Conservation (phyloP, 2,888 invertebrate species). For the Phlogophora meticulosa region DNA sequence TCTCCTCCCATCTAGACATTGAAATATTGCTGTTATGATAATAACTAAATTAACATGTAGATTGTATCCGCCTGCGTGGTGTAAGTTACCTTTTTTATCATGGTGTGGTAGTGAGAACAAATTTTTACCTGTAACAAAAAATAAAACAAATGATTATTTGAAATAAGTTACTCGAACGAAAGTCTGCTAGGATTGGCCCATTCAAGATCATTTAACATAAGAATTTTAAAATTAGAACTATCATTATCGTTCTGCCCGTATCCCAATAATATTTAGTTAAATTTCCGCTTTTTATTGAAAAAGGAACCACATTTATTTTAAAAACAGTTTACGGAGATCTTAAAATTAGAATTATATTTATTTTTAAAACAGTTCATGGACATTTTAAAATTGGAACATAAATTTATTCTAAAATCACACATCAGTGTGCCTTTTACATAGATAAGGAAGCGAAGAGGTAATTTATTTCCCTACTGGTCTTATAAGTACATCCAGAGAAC, state of each 20-base stretch:
- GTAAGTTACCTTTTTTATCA: conserved; percentile 21
- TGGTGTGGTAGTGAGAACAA: neutral
- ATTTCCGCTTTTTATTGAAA: too few relatives aligned
- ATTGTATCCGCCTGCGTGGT: neutral
- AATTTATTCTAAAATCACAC: neutral
- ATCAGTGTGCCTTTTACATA: neutral
- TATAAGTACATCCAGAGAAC: conserved; percentile 24
- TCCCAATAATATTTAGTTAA: too few relatives aligned
- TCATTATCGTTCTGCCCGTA: too few relatives aligned
- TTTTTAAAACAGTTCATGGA: neutral
- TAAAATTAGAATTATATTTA: neutral
- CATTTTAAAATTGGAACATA: neutral
- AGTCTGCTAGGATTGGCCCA: neutral
- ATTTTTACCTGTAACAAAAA: conserved; percentile 53
- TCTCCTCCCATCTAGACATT: conserved; percentile 6
- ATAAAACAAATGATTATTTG: conserved; percentile 8
- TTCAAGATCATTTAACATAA: neutral
- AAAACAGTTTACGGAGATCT: neutral
- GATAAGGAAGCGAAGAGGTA: conserved; percentile 28
- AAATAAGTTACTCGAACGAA: neutral
- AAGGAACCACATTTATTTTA: neutral
- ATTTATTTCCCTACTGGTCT: conserved; percentile 17
- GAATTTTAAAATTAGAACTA: conserved; percentile 6
- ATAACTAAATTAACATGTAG: conserved; percentile 14
- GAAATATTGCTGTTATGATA: conserved; percentile 6